phyloP scores from a whole-genome alignment of 2,888 invertebrate genomes.

The Stictocephala bisonia region DNA sequence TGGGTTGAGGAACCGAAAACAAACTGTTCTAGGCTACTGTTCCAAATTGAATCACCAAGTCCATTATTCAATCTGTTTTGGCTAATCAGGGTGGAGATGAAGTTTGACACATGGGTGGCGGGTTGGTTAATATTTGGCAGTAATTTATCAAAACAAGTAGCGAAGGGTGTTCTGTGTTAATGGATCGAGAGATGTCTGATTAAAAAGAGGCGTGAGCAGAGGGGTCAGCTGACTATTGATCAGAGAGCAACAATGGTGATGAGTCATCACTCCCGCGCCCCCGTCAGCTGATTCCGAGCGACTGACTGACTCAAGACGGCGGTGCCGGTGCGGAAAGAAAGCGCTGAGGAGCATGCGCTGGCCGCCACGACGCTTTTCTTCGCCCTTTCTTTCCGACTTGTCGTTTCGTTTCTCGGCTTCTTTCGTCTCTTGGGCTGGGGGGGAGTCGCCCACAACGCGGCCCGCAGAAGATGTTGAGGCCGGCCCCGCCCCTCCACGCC shows the following conservation, averaged over 20 bases:
- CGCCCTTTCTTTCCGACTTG: conserved; percentile 51
- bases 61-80: too few relatives aligned
- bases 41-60: too few relatives aligned
- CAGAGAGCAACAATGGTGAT: conserved; percentile 3
- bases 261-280: conserved; percentile 8
- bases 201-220: conserved; percentile 31
- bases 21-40: too few relatives aligned
- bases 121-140: conserved; percentile 1
- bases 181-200: conserved; percentile 27
- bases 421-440: conserved; percentile 55
- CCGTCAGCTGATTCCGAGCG: neutral
- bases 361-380: conserved; percentile 40
- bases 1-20: too few relatives aligned
- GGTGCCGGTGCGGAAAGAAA: conserved; percentile 41
- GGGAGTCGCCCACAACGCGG: conserved; percentile 55
- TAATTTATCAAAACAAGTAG: conserved; percentile 34
- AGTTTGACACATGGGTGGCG: conserved; percentile 29
- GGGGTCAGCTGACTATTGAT: neutral
- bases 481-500: conserved; percentile 48
- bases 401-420: conserved; percentile 57
- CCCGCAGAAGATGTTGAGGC: conserved; percentile 53
- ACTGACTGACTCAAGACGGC: conserved; percentile 31
- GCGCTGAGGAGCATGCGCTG: neutral
- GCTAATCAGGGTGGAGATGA: too few relatives aligned
- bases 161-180: conserved; percentile 9